A percentile compares a stretch with the other conserved stretches of the same genome.
phyloP scores from a whole-genome alignment of 2,888 invertebrate species.

The Syrista parreyssii region DNA sequence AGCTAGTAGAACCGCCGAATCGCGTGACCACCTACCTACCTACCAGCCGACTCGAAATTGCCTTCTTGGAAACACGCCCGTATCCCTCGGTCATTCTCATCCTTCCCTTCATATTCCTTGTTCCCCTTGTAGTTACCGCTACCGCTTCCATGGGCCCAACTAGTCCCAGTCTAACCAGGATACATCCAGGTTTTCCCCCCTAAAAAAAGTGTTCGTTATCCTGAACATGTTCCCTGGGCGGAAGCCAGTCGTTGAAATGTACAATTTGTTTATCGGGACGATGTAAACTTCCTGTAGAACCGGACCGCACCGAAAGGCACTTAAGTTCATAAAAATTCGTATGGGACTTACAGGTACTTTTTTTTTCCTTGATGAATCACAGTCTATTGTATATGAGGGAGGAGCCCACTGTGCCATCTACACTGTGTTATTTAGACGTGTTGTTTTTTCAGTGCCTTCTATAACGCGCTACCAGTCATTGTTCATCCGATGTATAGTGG shows the following conservation, averaged over 20 bases:
- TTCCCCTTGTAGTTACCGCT: slow-evolving; percentile 38
- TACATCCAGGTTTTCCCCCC: not conserved
- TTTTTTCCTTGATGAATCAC: not conserved
- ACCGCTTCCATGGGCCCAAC: slow-evolving; percentile 12
- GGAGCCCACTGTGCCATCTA: not conserved
- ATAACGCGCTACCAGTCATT: not conserved
- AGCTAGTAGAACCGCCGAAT: slow-evolving; percentile 35
- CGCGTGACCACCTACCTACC: slow-evolving; percentile 56
- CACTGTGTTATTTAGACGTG: not conserved
- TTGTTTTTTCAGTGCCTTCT: not conserved
- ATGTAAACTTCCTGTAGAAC: not conserved
- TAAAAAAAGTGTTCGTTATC: not conserved
- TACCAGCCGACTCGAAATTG: slow-evolving; percentile 55
- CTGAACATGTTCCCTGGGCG: not conserved
- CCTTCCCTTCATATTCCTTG: slow-evolving; percentile 18
- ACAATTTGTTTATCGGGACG: not conserved
- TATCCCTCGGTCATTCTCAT: not conserved
- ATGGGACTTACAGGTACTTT: not conserved
- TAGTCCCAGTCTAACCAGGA: not conserved
- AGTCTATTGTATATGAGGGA: not conserved
- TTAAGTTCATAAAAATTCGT: not conserved
- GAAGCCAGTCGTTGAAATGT: not conserved
- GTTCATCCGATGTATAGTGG: not conserved
- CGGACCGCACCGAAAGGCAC: not conserved
- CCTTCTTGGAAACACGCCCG: slow-evolving; percentile 46